Evolutionary conservation across 2,888 invertebrate genomes (phyloP).

Genomic region (Iselma pallidipennis): DNA sequence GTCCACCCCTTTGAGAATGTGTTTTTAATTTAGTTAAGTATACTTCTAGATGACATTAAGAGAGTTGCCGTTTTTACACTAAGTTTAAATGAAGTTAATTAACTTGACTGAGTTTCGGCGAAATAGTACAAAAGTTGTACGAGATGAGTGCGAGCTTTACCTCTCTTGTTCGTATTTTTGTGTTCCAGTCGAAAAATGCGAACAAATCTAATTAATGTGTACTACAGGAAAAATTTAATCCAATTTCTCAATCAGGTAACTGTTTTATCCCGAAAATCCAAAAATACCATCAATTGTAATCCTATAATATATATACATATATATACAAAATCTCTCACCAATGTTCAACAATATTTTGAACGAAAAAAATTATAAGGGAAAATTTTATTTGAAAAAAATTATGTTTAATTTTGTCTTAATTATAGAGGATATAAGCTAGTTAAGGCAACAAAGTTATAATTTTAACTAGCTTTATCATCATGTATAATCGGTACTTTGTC

Average conservation of each 20-base stretch:
- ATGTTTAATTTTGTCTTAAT: slow-evolving; percentile 1
- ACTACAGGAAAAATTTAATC: slow-evolving; percentile 10
- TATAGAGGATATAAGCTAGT: slow-evolving; percentile 19
- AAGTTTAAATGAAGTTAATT: slow-evolving; percentile 32
- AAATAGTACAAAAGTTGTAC: slow-evolving; percentile 29
- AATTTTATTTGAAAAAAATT: background rate
- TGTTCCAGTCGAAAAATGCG: slow-evolving; percentile 6
- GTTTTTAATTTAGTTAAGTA: slow-evolving; percentile 27
- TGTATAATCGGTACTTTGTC: slow-evolving; percentile 27
- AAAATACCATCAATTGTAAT: background rate
- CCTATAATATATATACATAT: too few relatives aligned
- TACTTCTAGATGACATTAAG: slow-evolving; percentile 25
- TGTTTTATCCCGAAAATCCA: background rate
- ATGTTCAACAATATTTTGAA: too few relatives aligned
- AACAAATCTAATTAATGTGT: slow-evolving; percentile 19
- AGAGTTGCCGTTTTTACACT: slow-evolving; percentile 20
- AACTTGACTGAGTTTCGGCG: slow-evolving; percentile 27
- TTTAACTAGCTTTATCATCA: slow-evolving; percentile 24
- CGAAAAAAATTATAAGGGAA: too few relatives aligned
- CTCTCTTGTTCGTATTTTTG: slow-evolving; percentile 4
- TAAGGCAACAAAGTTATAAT: slow-evolving; percentile 20
- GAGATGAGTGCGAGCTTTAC: too few relatives aligned
- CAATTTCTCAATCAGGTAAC: slow-evolving; percentile 5
- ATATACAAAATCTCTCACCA: too few relatives aligned
- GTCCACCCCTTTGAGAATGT: slow-evolving; percentile 18